Evolutionary conservation across 2,888 invertebrate genomes (phyloP).

Genomic region (Diaperis boleti): DNA sequence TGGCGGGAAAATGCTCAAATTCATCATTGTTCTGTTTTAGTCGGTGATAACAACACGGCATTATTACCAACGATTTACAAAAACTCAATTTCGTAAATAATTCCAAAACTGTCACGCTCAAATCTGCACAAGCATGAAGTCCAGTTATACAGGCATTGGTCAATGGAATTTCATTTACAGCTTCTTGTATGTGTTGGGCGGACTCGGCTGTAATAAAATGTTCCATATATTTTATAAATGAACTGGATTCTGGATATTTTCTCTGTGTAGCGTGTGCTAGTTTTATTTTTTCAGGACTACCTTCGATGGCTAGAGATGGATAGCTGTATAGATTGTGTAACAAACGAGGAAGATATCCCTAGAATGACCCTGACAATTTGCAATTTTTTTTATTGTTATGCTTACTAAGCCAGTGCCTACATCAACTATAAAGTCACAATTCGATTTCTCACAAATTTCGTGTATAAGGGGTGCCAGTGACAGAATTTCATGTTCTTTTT

Average conservation of each 20-base stretch:
- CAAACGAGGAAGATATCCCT: slow-evolving; percentile 82
- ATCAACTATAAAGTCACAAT: slow-evolving; percentile 74
- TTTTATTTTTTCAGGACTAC: slow-evolving; percentile 69
- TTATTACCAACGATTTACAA: slow-evolving; percentile 72
- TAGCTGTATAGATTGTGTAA: slow-evolving; percentile 71
- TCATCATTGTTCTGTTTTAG: slow-evolving; percentile 50
- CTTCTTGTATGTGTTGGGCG: slow-evolving; percentile 58
- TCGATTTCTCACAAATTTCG: slow-evolving; percentile 65
- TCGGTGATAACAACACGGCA: slow-evolving; percentile 88
- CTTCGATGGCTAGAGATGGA: slow-evolving; percentile 78
- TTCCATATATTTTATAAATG: slow-evolving; percentile 71
- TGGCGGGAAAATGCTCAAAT: slow-evolving; percentile 78
- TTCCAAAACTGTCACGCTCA: slow-evolving; percentile 76
- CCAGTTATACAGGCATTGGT: slow-evolving; percentile 70
- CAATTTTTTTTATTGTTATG: not conserved
- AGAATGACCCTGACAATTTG: slow-evolving; percentile 36
- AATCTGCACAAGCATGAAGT: slow-evolving; percentile 83
- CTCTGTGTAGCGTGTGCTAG: slow-evolving; percentile 72
- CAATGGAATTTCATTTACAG: slow-evolving; percentile 41
- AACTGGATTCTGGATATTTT: slow-evolving; percentile 68
- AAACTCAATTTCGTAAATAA: slow-evolving; percentile 72
- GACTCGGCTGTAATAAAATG: slow-evolving; percentile 72
- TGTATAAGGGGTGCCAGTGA: slow-evolving; percentile 72
- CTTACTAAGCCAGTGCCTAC: slow-evolving; percentile 81
- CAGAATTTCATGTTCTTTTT: slow-evolving; percentile 80